Evolutionary conservation across 2,113 vertebrate genomes (phyloP), one percentile per base, ranked within the genome.

Genomic region (Pionites leucogaster): DNA sequence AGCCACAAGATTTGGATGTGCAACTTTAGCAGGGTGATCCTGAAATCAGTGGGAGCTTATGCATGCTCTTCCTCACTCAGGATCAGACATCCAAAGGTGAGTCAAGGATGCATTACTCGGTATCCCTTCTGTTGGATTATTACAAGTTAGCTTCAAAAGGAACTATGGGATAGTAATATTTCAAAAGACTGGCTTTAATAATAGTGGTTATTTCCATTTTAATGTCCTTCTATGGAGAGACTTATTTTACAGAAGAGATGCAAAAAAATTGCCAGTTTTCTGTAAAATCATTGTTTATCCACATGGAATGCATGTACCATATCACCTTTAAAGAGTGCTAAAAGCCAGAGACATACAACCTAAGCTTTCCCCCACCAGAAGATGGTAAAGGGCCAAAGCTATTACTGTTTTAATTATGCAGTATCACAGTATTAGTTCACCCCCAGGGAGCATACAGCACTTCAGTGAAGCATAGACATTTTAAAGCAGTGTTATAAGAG

Each of bases 241-340:
- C 47, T 72, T 49, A 47, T 81, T 95, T 94, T 74, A 91, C 37
- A 94, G 93, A 85, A 86, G 0, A 74, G 23, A 31, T 72, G 41
- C 3, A n/a, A 81, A 84, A 91, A 92, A 82, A 19, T 1, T 1
- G 37, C 23, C 33, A 20, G 11, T 41, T 92, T 80, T 87, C 93
- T 80, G 75, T 81, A 77, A 97, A 95, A 91, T 88, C 33, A 49
- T 74, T 31, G 77, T 82, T 82, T 82, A 59, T 77, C 78, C 75
- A 37, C 31, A 24, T 39, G 79, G 95, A 94, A 92, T 96, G 95
- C 96, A 93, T 86, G 91, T 96, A 96, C 95, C 97, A 97, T 92
- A 97, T 98, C 97, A 98, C 98, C 98, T 98, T 94, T 77, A 76
- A 96, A 96, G 89, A 96, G 77, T 17, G 95, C 68, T 76, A 93